phyloP scores from a whole-genome alignment of 2,888 invertebrate species.

The Himalopsyche kuldschensis region DNA sequence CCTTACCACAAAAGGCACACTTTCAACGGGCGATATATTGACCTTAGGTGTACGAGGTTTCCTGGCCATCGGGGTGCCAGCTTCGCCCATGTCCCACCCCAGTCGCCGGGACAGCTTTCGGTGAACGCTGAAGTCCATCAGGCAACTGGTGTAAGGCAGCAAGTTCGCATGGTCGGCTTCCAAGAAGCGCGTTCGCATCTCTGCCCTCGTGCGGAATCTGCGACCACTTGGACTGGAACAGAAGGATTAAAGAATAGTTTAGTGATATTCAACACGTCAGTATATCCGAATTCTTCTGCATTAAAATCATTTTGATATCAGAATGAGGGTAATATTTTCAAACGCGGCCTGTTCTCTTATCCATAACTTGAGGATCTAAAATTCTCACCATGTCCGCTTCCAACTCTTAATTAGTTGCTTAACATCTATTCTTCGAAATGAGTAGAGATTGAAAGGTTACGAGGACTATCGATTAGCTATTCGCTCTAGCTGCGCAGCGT shows the following conservation, averaged over 20 bases:
- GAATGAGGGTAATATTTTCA: too few species aligned
- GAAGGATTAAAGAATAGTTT: conserved; percentile 44
- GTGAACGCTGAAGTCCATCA: conserved; percentile 55
- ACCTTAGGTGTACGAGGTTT: not conserved
- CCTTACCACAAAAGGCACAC: conserved; percentile 22
- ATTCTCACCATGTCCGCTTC: too few species aligned
- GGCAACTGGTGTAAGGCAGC: conserved; percentile 46
- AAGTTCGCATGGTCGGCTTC: conserved; percentile 42
- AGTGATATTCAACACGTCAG: too few species aligned
- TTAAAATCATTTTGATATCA: too few species aligned
- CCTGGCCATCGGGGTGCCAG: conserved; percentile 36
- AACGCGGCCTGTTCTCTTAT: too few species aligned
- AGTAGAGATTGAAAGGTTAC: too few species aligned
- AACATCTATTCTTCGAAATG: too few species aligned
- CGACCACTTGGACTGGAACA: conserved; percentile 50
- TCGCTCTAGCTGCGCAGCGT: too few species aligned
- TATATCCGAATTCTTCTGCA: too few species aligned
- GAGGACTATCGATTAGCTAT: too few species aligned
- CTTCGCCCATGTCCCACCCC: conserved; percentile 49
- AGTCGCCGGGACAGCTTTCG: conserved; percentile 52
- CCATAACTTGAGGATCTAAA: too few species aligned
- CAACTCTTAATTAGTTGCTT: too few species aligned
- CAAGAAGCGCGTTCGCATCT: conserved; percentile 52
- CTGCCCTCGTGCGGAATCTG: conserved; percentile 53
- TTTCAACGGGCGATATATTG: not conserved